These are phyloP conservation scores for Ptilorrhoa leucosticta DNA, from an alignment of 2,113 vertebrate species.

Conservation along the genomic window DNA sequence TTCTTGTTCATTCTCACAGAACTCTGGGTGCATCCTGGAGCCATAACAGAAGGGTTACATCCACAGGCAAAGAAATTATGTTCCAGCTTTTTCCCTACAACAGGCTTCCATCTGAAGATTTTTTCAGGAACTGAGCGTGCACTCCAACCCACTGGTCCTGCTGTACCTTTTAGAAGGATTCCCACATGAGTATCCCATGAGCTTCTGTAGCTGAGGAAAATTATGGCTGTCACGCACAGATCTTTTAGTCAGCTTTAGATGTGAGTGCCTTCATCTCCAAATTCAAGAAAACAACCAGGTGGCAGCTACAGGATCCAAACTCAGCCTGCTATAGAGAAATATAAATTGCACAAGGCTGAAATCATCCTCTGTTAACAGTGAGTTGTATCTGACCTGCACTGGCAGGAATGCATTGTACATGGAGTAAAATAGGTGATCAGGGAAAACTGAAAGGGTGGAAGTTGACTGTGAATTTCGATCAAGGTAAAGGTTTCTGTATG, in stretches of 20 bases:
- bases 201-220: not conserved
- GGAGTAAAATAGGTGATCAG: not conserved
- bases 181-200: not conserved
- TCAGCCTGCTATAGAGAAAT: not conserved
- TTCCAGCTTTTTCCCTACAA: not conserved
- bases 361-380: not conserved
- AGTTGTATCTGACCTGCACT: not conserved
- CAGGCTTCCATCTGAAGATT: not conserved
- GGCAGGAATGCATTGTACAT: not conserved
- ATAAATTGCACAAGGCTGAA: not conserved
- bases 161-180: not conserved
- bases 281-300: not conserved
- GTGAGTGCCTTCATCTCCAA: not conserved
- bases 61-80: not conserved
- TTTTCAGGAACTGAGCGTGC: not conserved
- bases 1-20: not conserved
- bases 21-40: not conserved
- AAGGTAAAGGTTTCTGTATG: not conserved
- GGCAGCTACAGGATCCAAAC: not conserved
- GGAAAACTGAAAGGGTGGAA: not conserved
- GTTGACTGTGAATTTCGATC: not conserved
- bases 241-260: not conserved
- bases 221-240: not conserved
- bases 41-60: not conserved
- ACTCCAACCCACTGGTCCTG: not conserved